phyloP scores from a whole-genome alignment of 1,140 invertebrate genomes.

The Parapsyche elsis region DNA sequence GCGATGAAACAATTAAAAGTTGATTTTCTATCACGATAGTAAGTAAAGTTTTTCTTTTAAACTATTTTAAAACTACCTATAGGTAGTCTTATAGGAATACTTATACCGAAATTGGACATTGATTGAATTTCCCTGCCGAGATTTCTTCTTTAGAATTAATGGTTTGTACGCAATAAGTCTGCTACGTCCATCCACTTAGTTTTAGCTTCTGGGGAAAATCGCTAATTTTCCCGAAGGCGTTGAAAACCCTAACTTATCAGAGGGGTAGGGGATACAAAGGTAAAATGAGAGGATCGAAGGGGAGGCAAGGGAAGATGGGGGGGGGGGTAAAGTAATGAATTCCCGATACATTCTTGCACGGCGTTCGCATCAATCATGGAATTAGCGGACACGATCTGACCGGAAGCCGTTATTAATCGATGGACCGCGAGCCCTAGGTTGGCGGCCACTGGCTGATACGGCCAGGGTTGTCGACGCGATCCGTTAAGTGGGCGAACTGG shows the following conservation, averaged over 20 bases:
- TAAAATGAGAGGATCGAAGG: no score
- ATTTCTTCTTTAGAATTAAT: neutral
- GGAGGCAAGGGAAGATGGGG: no score
- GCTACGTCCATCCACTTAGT: neutral
- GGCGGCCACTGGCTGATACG: neutral
- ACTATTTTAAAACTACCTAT: no score
- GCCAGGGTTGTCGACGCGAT: neutral
- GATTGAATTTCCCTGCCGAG: neutral
- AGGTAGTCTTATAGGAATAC: no score
- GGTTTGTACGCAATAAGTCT: neutral
- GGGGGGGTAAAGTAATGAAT: neutral
- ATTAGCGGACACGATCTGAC: neutral
- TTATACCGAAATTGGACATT: neutral
- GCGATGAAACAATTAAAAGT: no score
- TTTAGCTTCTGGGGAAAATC: neutral
- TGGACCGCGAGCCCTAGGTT: neutral
- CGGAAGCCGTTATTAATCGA: neutral
- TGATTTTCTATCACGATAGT: no score
- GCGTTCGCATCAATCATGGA: conserved; percentile 16
- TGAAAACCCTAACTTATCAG: neutral
- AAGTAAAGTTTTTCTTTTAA: no score
- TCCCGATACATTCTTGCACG: conserved; percentile 8
- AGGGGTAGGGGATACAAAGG: no score
- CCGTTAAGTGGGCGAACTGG: neutral
- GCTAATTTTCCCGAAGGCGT: neutral